Conservation (phyloP, 1,140 invertebrate genomes). For the Bombyx mori region ASM3026992v2 NC_085125.1:13981501-13982000, state of each 20-base stretch:
- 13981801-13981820: neutral
- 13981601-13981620: constrained; percentile 2
- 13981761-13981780: too few relatives aligned
- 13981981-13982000: too few relatives aligned
- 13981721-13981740: neutral
- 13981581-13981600: too few relatives aligned
- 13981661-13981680: neutral
- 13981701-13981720: neutral
- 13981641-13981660: constrained; percentile 1
- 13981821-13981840: neutral
- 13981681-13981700: neutral
- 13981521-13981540: too few relatives aligned
- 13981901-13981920: too few relatives aligned
- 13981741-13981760: neutral
- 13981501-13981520: too few relatives aligned
- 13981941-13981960: too few relatives aligned
- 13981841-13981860: neutral
- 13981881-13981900: too few relatives aligned
- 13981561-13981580: too few relatives aligned
- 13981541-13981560: too few relatives aligned
- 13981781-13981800: neutral
- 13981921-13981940: too few relatives aligned
- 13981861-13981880: neutral
- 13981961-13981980: too few relatives aligned
- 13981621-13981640: constrained; percentile 1